Evolutionary conservation across 1,140 invertebrate genomes (phyloP).

Genomic region (Stenopsyche tienmushanensis): DNA sequence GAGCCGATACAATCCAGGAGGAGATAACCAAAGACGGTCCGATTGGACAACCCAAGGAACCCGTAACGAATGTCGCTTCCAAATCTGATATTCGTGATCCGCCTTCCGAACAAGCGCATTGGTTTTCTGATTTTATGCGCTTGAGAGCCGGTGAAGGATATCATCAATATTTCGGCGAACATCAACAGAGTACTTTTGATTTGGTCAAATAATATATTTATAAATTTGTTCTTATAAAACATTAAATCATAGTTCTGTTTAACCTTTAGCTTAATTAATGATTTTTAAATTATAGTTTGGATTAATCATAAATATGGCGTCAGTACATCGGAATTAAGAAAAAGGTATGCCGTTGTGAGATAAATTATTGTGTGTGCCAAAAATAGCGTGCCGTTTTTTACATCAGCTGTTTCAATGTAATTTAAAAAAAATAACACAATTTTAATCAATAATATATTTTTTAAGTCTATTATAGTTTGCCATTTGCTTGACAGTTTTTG

Average conservation of each 20-base stretch:
- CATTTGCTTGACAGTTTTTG: too few relatives aligned
- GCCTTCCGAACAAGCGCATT: slow-evolving; percentile 1
- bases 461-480: too few relatives aligned
- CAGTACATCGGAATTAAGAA: too few relatives aligned
- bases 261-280: neutral
- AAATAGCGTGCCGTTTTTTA: too few relatives aligned
- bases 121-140: slow-evolving; percentile 20
- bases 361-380: too few relatives aligned
- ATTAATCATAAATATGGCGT: neutral
- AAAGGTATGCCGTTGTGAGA: too few relatives aligned
- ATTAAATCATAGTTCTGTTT: too few relatives aligned
- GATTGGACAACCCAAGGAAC: neutral
- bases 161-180: slow-evolving; percentile 5
- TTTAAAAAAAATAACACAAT: too few relatives aligned
- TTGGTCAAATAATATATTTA: slow-evolving; percentile 6
- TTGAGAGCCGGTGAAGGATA: slow-evolving; percentile 7
- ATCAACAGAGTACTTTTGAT: slow-evolving; percentile 8
- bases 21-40: neutral
- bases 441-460: too few relatives aligned
- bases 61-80: neutral
- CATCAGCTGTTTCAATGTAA: too few relatives aligned
- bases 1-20: slow-evolving; percentile 2
- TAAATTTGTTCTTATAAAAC: too few relatives aligned
- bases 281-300: neutral
- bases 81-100: neutral